Evolutionary conservation across 2,113 vertebrate genomes (phyloP).

Genomic region (Pipra filicauda): DNA sequence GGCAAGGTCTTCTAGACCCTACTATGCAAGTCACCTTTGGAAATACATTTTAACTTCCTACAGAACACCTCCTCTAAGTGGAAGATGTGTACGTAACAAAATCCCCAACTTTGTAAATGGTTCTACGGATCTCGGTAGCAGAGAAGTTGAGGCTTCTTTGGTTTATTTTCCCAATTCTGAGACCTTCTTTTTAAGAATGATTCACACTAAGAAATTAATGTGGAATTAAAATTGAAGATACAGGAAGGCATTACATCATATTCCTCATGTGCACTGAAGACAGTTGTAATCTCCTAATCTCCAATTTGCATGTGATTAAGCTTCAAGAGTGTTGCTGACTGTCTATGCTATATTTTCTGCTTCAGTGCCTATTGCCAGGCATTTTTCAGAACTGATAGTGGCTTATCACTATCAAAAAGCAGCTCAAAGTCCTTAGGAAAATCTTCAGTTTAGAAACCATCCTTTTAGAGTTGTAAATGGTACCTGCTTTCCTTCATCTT

Average conservation of each 20-base stretch:
- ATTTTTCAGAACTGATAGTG: conserved; percentile 7
- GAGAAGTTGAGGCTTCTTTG: neutral
- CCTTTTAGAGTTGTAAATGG: neutral
- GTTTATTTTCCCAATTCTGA: neutral
- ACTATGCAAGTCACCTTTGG: neutral
- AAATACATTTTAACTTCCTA: neutral
- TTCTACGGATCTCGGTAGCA: neutral
- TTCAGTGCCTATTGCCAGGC: neutral
- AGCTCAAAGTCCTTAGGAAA: neutral
- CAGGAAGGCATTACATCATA: neutral
- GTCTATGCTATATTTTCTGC: neutral
- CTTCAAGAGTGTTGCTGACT: neutral
- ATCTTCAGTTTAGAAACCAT: neutral
- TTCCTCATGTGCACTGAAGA: neutral
- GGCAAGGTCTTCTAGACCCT: neutral
- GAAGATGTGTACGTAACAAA: neutral
- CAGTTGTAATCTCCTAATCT: conserved; percentile 11
- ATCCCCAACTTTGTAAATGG: neutral
- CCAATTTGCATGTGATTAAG: neutral
- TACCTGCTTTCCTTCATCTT: conserved; percentile 5
- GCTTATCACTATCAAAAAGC: conserved; percentile 1
- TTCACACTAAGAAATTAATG: neutral
- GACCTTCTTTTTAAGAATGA: neutral
- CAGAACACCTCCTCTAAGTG: neutral
- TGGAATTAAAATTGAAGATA: neutral